Percentiles rank a stretch among this genome's conserved stretches.
Evolutionary conservation across 2,797 vertebrate species (phyloP).

Genomic region (Erithacus rubecula): DNA sequence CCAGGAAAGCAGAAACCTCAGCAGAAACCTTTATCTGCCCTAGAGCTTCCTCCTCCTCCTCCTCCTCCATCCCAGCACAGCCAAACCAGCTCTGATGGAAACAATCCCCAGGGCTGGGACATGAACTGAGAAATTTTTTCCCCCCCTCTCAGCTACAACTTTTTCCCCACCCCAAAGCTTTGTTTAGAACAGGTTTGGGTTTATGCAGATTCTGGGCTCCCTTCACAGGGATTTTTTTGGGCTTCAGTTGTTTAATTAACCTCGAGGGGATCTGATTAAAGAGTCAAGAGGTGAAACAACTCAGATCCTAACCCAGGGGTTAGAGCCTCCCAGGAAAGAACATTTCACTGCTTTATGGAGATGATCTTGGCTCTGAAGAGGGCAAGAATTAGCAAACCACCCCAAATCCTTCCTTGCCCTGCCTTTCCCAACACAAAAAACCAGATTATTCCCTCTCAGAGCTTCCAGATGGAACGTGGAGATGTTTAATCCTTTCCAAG

Average conservation of each 20-base stretch:
- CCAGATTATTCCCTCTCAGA: not conserved
- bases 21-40: not conserved
- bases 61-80: not conserved
- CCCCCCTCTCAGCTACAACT: not conserved
- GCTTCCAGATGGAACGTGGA: not conserved
- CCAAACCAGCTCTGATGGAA: not conserved
- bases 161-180: not conserved
- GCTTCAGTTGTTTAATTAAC: not conserved
- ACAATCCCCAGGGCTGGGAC: not conserved
- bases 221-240: not conserved
- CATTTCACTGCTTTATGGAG: not conserved
- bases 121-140: fast-evolving
- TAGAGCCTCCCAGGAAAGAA: not conserved
- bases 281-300: conserved; percentile 13
- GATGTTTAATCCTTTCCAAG: not conserved
- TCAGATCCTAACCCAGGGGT: not conserved
- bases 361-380: not conserved
- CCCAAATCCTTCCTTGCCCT: not conserved
- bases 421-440: not conserved
- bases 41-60: not conserved
- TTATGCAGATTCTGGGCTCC: not conserved
- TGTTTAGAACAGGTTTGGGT: not conserved
- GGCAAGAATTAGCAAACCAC: not conserved
- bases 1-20: not conserved
- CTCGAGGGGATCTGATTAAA: conserved; percentile 19